Evolutionary conservation across 2,113 vertebrate species (phyloP).

Genomic region (Cavia porcellus): DNA sequence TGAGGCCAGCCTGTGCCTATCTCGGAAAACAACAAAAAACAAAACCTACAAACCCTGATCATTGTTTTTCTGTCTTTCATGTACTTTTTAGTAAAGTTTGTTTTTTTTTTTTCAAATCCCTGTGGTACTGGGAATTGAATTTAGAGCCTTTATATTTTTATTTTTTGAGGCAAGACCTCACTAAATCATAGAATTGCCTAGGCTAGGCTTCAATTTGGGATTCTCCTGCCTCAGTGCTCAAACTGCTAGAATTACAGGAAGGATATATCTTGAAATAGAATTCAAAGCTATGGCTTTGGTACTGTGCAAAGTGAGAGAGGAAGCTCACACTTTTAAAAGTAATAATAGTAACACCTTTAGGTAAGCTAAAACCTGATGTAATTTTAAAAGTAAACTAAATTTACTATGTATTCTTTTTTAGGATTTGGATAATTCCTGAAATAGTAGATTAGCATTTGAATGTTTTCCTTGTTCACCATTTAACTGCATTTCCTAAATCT

Average conservation of each 20-base stretch:
- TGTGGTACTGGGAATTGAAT: neutral
- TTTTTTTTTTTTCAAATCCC: neutral
- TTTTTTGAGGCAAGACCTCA: neutral
- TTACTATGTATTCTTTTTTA: conserved; percentile 70
- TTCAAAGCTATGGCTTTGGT: conserved; percentile 26
- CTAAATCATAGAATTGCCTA: neutral
- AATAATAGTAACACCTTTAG: conserved; percentile 76
- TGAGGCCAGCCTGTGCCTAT: neutral
- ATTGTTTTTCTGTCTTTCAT: neutral
- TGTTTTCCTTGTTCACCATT: conserved; percentile 77
- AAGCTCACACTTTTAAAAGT: conserved; percentile 59
- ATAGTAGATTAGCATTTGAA: conserved; percentile 73
- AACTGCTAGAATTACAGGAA: neutral
- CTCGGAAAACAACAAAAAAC: neutral
- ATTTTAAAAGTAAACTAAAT: conserved; percentile 66
- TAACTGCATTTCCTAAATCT: conserved; percentile 77
- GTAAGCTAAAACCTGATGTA: conserved; percentile 64
- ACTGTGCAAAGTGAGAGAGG: conserved; percentile 61
- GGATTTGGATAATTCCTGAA: conserved; percentile 68
- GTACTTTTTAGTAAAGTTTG: neutral
- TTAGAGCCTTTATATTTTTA: neutral
- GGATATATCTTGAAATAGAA: conserved; percentile 52
- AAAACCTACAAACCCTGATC: neutral
- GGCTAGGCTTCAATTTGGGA: neutral
- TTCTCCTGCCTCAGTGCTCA: neutral